A percentile compares a stretch with the other conserved stretches of the same genome.
Conservation (phyloP, 2,888 invertebrate species). For the Lithophane leautieri region DNA sequence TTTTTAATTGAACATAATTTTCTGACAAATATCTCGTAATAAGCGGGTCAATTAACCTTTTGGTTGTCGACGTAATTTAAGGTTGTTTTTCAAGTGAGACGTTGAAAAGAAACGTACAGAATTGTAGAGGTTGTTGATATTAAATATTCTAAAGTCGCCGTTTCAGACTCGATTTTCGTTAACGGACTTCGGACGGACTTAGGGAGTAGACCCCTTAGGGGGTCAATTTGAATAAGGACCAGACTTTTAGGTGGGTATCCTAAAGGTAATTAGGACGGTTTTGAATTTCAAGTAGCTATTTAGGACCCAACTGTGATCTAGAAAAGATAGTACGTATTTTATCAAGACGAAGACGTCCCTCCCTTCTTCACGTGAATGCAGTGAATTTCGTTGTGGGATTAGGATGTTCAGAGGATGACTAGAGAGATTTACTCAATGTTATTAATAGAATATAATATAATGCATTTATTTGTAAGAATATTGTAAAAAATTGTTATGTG, state of each 20-base stretch:
- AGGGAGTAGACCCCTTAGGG: too few relatives aligned
- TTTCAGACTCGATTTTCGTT: too few relatives aligned
- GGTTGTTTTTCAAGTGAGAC: slow-evolving; percentile 17
- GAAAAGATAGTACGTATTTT: slow-evolving; percentile 1
- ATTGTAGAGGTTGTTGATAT: slow-evolving; percentile 35
- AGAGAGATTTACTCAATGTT: not conserved
- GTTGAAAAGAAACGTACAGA: slow-evolving; percentile 16
- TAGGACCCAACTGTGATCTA: not conserved
- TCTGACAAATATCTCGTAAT: slow-evolving; percentile 49
- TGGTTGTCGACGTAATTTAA: slow-evolving; percentile 34
- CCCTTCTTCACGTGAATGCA: not conserved
- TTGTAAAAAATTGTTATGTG: too few relatives aligned
- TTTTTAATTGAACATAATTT: slow-evolving; percentile 52
- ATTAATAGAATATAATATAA: not conserved
- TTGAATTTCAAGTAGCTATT: slow-evolving; percentile 37
- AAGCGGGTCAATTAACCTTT: slow-evolving; percentile 49
- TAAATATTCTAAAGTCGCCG: slow-evolving; percentile 37
- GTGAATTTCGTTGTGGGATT: not conserved
- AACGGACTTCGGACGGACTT: too few relatives aligned
- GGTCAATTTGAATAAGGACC: slow-evolving; percentile 18
- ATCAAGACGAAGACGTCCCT: not conserved
- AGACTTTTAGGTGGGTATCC: slow-evolving; percentile 8
- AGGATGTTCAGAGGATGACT: not conserved
- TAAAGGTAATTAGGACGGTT: slow-evolving; percentile 23
- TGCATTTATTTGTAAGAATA: too few relatives aligned